Percentiles rank a stretch among this genome's conserved stretches.
These are phyloP conservation scores for Pammene fasciana DNA, from an alignment of 2,888 invertebrate genomes.

Conservation along the genomic window DNA sequence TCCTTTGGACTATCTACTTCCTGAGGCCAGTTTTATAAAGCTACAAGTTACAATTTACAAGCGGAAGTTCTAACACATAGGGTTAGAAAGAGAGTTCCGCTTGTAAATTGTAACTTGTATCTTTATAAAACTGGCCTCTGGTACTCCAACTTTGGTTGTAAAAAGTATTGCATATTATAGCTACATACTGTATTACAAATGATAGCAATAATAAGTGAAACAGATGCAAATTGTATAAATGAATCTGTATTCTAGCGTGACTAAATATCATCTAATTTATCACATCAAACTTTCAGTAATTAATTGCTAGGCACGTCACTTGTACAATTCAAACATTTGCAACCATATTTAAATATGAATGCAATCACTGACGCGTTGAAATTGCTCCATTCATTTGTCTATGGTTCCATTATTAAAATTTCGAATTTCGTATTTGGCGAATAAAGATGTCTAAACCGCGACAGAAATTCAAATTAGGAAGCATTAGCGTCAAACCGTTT, in stretches of 20 bases:
- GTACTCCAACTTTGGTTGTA: too few species aligned
- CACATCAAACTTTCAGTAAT: conserved; percentile 50
- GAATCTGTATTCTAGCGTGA: conserved; percentile 19
- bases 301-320: conserved; percentile 51
- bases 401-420: conserved; percentile 54
- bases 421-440: conserved; percentile 66
- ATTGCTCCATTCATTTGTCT: conserved; percentile 52
- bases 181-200: too few species aligned
- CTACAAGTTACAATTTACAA: too few species aligned
- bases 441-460: conserved; percentile 80
- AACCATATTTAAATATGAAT: conserved; percentile 70
- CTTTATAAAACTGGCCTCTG: too few species aligned
- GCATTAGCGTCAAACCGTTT: conserved; percentile 69
- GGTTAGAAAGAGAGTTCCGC: too few species aligned
- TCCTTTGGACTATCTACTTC: too few species aligned
- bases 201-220: background rate
- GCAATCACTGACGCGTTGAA: conserved; percentile 63
- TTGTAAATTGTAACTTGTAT: too few species aligned
- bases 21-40: too few species aligned
- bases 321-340: conserved; percentile 56
- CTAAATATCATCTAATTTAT: conserved; percentile 39
- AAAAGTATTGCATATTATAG: too few species aligned
- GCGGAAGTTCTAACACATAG: too few species aligned
- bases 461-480: conserved; percentile 70
- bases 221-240: background rate